A percentile compares a stretch with the other conserved stretches of the same genome.
These are phyloP conservation scores for Drosophila athabasca DNA, from an alignment of 1,140 invertebrate species.

Conservation along the genomic window DNA sequence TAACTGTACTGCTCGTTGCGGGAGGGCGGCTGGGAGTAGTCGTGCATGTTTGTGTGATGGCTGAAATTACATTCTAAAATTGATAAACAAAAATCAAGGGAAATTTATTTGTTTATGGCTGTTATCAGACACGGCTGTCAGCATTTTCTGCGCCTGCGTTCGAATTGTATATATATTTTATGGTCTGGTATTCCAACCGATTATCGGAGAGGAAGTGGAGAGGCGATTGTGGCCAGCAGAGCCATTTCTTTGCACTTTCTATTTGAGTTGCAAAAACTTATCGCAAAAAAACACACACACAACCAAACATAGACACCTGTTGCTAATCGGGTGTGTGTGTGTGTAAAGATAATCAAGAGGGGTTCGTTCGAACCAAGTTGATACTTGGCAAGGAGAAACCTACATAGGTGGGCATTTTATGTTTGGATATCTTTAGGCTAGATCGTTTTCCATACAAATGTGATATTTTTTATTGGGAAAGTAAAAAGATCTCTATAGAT, in stretches of 20 bases:
- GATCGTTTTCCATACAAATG: no score
- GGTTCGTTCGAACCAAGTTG: constrained; percentile 16
- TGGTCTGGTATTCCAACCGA: background rate
- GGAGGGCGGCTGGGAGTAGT: background rate
- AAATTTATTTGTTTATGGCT: constrained; percentile 59
- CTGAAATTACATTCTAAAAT: constrained; percentile 23
- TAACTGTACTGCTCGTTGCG: constrained; percentile 34
- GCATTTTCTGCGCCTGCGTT: constrained; percentile 18
- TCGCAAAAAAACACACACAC: constrained; percentile 15
- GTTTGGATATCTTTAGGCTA: no score
- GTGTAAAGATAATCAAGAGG: constrained; percentile 14
- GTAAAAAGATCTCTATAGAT: no score
- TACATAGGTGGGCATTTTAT: background rate
- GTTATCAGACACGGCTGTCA: constrained; percentile 49
- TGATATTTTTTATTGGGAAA: no score
- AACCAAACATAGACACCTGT: constrained; percentile 38
- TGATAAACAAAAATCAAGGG: constrained; percentile 43
- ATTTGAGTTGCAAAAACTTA: constrained; percentile 38
- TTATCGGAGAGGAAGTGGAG: constrained; percentile 37
- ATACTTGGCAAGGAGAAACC: constrained; percentile 1
- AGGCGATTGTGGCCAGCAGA: constrained; percentile 9
- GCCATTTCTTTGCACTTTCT: constrained; percentile 50
- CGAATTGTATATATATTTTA: background rate
- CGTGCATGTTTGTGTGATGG: constrained; percentile 3
- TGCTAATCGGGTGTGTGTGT: background rate